Conservation (phyloP, 1,140 invertebrate species). For the Drosophila orena region DNA sequence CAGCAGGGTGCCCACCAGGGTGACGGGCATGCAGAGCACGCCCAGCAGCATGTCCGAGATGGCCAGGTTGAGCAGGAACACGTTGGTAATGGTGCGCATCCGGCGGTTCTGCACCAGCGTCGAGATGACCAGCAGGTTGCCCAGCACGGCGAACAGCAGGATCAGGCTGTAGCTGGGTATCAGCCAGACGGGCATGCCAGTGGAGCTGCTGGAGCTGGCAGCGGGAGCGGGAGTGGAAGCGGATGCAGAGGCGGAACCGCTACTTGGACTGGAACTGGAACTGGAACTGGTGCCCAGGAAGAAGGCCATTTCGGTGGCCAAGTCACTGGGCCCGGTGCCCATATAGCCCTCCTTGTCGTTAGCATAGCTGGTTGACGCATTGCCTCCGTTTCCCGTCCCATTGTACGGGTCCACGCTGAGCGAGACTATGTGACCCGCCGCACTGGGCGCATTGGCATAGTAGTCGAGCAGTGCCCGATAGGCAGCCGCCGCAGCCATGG, state of each 20-base stretch:
- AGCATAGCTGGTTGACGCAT: background rate
- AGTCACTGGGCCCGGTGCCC: background rate
- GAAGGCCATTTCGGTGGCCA: constrained; percentile 3
- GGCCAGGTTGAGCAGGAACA: constrained; percentile 94
- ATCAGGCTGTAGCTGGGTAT: constrained; percentile 91
- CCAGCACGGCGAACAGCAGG: constrained; percentile 91
- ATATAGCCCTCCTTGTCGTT: background rate
- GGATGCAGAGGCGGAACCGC: background rate
- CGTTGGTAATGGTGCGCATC: constrained; percentile 95
- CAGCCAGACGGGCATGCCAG: constrained; percentile 76
- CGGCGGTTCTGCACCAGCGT: constrained; percentile 92
- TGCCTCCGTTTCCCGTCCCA: constrained; percentile 9
- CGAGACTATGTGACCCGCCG: constrained; percentile 64
- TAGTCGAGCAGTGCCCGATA: constrained; percentile 62
- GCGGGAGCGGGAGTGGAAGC: too few relatives aligned
- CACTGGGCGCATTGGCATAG: constrained; percentile 58
- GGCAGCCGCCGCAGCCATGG: constrained; percentile 15
- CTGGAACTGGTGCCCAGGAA: background rate
- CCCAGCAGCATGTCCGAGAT: constrained; percentile 93
- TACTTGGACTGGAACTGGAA: background rate
- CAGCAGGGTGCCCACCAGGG: constrained; percentile 92
- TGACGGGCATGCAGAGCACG: constrained; percentile 95
- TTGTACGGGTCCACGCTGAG: constrained; percentile 43
- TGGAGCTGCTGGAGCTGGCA: constrained; percentile 3
- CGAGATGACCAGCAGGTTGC: constrained; percentile 92